These are phyloP conservation scores for Sphaeramia orbicularis DNA, from an alignment of 2,797 vertebrate genomes.

Conservation along the genomic window DNA sequence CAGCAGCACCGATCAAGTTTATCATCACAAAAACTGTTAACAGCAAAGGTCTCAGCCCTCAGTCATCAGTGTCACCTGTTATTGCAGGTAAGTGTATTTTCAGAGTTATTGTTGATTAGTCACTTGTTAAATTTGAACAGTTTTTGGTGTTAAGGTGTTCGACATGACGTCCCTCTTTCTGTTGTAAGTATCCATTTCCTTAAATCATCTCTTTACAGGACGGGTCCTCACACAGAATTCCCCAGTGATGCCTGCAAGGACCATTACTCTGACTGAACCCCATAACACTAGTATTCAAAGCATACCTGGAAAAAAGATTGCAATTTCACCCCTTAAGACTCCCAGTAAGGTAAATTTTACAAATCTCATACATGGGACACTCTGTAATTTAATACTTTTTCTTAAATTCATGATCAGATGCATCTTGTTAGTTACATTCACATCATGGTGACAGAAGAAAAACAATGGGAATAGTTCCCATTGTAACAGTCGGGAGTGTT, in stretches of 20 bases:
- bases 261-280: constrained; percentile 91
- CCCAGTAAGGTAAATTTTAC: constrained; percentile 91
- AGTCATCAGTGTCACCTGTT: constrained; percentile 91
- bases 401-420: neutral
- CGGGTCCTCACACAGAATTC: constrained; percentile 92
- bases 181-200: neutral
- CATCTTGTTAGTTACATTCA: too few relatives aligned
- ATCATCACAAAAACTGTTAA: constrained; percentile 98
- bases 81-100: constrained; percentile 85
- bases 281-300: constrained; percentile 88
- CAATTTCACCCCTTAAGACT: constrained; percentile 97
- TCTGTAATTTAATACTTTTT: neutral
- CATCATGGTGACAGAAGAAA: too few relatives aligned
- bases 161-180: neutral
- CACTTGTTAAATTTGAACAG: too few relatives aligned
- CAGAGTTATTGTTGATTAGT: neutral
- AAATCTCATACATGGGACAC: neutral
- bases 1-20: constrained; percentile 94
- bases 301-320: constrained; percentile 94
- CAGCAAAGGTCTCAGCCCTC: constrained; percentile 92
- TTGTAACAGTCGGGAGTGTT: too few relatives aligned
- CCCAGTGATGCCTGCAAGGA: constrained; percentile 90
- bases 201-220: constrained; percentile 76
- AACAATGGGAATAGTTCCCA: too few relatives aligned
- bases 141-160: neutral